These are phyloP conservation scores for Rhorus exstirpatorius DNA, from an alignment of 2,888 invertebrate species.

Conservation along the genomic window DNA sequence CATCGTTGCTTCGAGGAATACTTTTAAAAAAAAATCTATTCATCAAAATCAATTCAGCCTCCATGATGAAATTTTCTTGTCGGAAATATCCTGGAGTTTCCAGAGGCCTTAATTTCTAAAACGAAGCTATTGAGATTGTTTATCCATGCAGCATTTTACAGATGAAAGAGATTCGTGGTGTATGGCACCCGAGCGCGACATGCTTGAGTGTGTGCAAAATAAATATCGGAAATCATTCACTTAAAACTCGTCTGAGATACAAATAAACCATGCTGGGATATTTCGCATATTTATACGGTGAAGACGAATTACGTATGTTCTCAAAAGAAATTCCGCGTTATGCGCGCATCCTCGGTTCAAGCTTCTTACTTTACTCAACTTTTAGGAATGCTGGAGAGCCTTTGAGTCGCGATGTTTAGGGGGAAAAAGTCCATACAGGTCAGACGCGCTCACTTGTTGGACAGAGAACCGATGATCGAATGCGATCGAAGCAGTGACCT, in stretches of 20 bases:
- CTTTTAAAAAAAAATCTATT: no score
- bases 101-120: background rate
- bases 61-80: constrained; percentile 11
- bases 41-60: no score
- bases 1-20: no score
- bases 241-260: constrained; percentile 23
- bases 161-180: constrained; percentile 42
- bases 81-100: no score
- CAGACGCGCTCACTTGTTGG: constrained; percentile 12
- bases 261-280: constrained; percentile 17
- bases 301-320: constrained; percentile 21
- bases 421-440: constrained; percentile 22
- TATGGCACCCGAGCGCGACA: no score
- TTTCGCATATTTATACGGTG: constrained; percentile 24
- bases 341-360: background rate
- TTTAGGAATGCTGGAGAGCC: background rate
- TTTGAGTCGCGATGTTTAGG: background rate
- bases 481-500: background rate
- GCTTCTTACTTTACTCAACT: background rate
- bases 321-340: constrained; percentile 16
- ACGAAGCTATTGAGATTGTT: constrained; percentile 16
- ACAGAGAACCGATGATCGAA: background rate
- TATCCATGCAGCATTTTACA: constrained; percentile 31
- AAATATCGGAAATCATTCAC: constrained; percentile 36
- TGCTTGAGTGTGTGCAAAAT: constrained; percentile 4